Conservation (phyloP, 2,888 invertebrate genomes). For the Clivina fossor region DNA sequence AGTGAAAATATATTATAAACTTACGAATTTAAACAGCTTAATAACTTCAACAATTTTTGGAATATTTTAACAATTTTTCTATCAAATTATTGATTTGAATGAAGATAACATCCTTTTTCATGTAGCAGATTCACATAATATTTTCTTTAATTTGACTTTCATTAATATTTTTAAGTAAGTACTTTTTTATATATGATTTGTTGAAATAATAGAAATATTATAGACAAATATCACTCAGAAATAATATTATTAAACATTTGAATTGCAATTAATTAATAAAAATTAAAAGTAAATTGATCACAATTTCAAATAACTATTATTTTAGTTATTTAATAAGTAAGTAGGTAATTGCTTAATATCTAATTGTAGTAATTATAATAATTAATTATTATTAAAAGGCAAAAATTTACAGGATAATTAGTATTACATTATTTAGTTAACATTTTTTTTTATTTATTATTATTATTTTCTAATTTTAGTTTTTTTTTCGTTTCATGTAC, state of each 20-base stretch:
- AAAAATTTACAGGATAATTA: slow-evolving; percentile 22
- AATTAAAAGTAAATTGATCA: slow-evolving; percentile 8
- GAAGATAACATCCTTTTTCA: too few species aligned
- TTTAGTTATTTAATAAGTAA: slow-evolving; percentile 8
- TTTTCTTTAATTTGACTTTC: too few species aligned
- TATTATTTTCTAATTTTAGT: slow-evolving; percentile 11
- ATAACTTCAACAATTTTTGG: too few species aligned
- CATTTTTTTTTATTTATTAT: not conserved
- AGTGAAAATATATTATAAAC: too few species aligned
- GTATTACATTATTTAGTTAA: slow-evolving; percentile 18
- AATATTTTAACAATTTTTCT: too few species aligned
- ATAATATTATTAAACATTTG: slow-evolving; percentile 5
- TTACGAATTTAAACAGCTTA: too few species aligned
- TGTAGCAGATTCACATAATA: too few species aligned
- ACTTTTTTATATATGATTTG: too few species aligned
- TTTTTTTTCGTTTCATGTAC: too few species aligned
- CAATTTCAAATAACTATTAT: slow-evolving; percentile 10
- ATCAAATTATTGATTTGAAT: too few species aligned
- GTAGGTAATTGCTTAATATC: slow-evolving; percentile 20
- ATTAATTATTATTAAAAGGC: slow-evolving; percentile 21
- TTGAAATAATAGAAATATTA: slow-evolving; percentile 19
- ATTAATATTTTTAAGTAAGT: too few species aligned
- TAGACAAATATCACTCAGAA: slow-evolving; percentile 26
- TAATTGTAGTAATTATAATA: slow-evolving; percentile 19
- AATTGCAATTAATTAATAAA: slow-evolving; percentile 4